Conservation (phyloP, 2,113 vertebrate species). For the Petaurus breviceps region DNA sequence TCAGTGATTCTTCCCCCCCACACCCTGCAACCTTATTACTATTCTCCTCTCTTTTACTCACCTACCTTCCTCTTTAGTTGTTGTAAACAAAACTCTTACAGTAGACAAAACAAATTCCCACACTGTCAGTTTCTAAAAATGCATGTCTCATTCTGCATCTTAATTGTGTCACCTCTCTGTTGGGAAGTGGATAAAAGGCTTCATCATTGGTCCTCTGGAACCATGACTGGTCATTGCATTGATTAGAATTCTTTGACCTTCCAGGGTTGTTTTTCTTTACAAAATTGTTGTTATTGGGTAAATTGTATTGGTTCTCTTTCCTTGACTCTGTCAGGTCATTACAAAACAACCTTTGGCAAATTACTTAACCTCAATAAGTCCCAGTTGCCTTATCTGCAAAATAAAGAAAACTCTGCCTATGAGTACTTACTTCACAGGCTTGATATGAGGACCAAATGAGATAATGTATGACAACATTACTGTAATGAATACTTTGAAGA, state of each 20-base stretch:
- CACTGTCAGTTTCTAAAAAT: not conserved
- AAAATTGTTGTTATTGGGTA: not conserved
- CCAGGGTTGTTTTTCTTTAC: not conserved
- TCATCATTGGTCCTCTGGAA: not conserved
- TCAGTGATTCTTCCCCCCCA: not conserved
- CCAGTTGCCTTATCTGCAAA: not conserved
- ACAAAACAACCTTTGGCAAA: not conserved
- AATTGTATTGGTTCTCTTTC: not conserved
- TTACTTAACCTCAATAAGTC: not conserved
- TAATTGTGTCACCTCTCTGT: not conserved
- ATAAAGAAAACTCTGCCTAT: not conserved
- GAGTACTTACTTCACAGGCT: not conserved
- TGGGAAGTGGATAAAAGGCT: not conserved
- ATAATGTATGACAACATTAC: not conserved
- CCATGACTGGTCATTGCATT: not conserved
- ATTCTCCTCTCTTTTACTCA: not conserved
- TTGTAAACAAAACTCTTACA: not conserved
- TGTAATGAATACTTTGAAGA: not conserved
- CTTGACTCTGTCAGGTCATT: not conserved
- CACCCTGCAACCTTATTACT: not conserved
- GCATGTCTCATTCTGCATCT: not conserved
- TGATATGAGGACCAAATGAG: not conserved
- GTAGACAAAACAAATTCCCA: not conserved
- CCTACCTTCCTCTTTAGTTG: not conserved
- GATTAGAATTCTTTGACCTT: not conserved